A percentile compares a stretch with the other conserved stretches of the same genome.
These are phyloP conservation scores for Ptychadena robeensis DNA, from an alignment of 2,797 vertebrate species.

Conservation along the genomic window DNA sequence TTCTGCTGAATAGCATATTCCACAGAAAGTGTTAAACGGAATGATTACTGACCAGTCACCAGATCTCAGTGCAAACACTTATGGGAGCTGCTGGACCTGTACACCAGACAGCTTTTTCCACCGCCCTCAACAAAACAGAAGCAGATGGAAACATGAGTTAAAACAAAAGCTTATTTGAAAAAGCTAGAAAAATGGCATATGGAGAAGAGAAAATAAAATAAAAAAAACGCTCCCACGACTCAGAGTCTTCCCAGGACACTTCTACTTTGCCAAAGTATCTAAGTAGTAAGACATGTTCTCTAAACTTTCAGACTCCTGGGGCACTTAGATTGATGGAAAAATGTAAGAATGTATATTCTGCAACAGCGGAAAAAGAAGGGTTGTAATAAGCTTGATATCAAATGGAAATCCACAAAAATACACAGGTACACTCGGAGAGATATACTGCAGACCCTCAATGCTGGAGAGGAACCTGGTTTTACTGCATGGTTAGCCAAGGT, in stretches of 20 bases:
- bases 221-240: not conserved
- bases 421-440: too few species aligned
- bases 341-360: not conserved
- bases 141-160: not conserved
- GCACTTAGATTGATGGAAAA: not conserved
- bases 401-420: not conserved
- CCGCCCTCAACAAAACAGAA: not conserved
- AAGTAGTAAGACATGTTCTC: not conserved
- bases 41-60: not conserved
- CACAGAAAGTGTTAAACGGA: not conserved
- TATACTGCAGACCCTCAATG: too few species aligned
- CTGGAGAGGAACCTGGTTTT: too few species aligned
- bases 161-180: not conserved
- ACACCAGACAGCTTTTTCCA: not conserved
- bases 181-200: not conserved
- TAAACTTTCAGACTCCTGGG: not conserved
- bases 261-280: not conserved
- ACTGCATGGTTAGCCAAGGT: too few species aligned
- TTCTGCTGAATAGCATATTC: not conserved
- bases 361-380: not conserved
- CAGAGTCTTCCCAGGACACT: not conserved
- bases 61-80: not conserved
- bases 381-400: not conserved
- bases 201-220: constrained; percentile 11
- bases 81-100: not conserved